Evolutionary conservation across 2,888 invertebrate species (phyloP).

Genomic region (Zeuzera pyrina): DNA sequence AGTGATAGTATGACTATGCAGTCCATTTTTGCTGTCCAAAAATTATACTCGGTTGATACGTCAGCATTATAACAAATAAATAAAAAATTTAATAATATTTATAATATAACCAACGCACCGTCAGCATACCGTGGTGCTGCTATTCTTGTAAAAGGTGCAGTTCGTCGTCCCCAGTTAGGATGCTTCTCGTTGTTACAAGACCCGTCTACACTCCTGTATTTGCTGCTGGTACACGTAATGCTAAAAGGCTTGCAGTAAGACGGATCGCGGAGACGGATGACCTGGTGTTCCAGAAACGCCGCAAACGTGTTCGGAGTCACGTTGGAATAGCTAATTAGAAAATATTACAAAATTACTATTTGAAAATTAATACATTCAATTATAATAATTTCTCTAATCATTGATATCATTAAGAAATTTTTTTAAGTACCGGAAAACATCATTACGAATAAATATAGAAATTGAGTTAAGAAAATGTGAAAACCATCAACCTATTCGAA

Average conservation of each 20-base stretch:
- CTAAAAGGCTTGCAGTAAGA: constrained; percentile 38
- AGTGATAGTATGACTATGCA: too few species aligned
- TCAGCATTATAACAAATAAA: too few species aligned
- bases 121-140: constrained; percentile 75
- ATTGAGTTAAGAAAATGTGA: too few species aligned
- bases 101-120: constrained; percentile 43
- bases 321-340: constrained; percentile 27
- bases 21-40: too few species aligned
- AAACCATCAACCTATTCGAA: too few species aligned
- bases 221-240: constrained; percentile 29
- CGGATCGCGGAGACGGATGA: constrained; percentile 35
- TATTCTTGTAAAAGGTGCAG: constrained; percentile 72
- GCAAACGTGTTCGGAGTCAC: constrained; percentile 62
- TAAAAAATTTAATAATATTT: too few species aligned
- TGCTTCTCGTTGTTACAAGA: constrained; percentile 83
- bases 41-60: too few species aligned
- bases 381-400: too few species aligned
- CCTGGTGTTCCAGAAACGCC: constrained; percentile 54
- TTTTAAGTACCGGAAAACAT: too few species aligned
- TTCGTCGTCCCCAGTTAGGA: constrained; percentile 77
- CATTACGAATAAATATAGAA: too few species aligned
- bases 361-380: too few species aligned
- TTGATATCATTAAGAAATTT: too few species aligned
- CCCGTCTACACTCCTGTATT: constrained; percentile 83
- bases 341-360: neutral